These are phyloP conservation scores for Nematostella vectensis DNA, from an alignment of 92 coral and sea anemone species.

Conservation along the genomic window DNA sequence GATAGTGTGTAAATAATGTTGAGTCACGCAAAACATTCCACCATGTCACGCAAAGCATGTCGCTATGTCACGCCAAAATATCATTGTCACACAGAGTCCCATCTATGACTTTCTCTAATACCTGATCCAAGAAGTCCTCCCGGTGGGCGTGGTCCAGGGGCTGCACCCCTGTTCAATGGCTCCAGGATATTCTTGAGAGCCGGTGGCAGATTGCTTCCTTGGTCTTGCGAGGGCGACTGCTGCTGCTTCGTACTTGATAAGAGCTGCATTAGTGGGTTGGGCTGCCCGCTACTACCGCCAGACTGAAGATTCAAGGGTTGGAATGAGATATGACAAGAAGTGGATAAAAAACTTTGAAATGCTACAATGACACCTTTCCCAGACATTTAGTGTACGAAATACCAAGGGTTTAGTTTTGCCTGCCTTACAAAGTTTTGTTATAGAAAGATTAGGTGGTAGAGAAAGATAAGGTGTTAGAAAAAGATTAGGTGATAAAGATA, in stretches of 20 bases:
- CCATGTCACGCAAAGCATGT: not conserved
- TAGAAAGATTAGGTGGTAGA: no score
- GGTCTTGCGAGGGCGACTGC: constrained; percentile 33
- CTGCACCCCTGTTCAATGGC: constrained; percentile 54
- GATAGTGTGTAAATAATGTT: not conserved
- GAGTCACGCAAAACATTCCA: no score
- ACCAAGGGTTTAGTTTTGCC: no score
- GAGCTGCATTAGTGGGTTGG: constrained; percentile 31
- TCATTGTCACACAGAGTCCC: no score
- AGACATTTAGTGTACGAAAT: no score
- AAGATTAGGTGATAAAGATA: no score
- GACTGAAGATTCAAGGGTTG: no score
- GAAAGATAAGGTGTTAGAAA: no score
- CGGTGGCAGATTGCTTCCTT: constrained; percentile 30
- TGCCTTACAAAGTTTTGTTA: no score
- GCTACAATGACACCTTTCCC: not conserved
- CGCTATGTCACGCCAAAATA: not conserved
- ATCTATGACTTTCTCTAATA: no score
- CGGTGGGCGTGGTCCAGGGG: constrained; percentile 33
- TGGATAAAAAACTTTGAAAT: no score
- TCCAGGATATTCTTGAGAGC: constrained; percentile 60
- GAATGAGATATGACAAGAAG: not conserved
- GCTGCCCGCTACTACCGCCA: constrained; percentile 31
- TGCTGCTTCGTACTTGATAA: constrained; percentile 34
- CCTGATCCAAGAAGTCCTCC: no score